Evolutionary conservation across 2,797 vertebrate species (phyloP), one percentile per base, ranked within the genome.

Genomic region (Helarctos malayanus): DNA sequence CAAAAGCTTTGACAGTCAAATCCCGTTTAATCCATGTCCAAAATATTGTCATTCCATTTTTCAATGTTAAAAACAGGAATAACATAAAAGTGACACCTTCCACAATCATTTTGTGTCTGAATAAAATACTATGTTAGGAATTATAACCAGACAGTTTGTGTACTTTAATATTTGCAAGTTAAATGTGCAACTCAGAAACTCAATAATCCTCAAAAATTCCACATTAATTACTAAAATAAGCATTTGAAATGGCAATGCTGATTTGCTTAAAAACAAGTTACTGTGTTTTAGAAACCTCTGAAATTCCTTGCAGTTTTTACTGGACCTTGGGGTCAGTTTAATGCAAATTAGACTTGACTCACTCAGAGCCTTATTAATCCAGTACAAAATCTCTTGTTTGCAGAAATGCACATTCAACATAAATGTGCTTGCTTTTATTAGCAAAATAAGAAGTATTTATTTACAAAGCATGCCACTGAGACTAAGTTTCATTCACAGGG

Each of bases 221-320:
- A 89, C 84, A 96, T 97, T 92, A 97, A 98, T 98, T 98, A 98
- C 92, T 93, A 96, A 98, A 98, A 97, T 87, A 97, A 98, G 96
- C 75, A 97, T 94, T 96, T 81, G 91, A 98, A 98, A 95, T 93
- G 92, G 95, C 91, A 97, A 80, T 82, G 61, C 76, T 94, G 84
- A 97, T 96, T 97, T 98, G 63, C 90, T 97, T 97, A 97, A 95
- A 92, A 90, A 94, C 92, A 97, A 32, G 56, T 97, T 98, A 63
- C 92, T 94, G 92, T 98, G 97, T 47, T 94, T 97, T 61, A 91
- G 92, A 97, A 93, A 88, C 59, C 93, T 98, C 45, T 0, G 29
- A 93, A 97, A 98, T 23, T 95, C 80, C 69, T 98, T 90, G n/a
- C 12, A n/a, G 92, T 97, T 98, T 97, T n/a, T 18, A 98, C 88